These are phyloP conservation scores for Lepus townsendii DNA, from an alignment of 2,797 vertebrate species.

Conservation along the genomic window DNA sequence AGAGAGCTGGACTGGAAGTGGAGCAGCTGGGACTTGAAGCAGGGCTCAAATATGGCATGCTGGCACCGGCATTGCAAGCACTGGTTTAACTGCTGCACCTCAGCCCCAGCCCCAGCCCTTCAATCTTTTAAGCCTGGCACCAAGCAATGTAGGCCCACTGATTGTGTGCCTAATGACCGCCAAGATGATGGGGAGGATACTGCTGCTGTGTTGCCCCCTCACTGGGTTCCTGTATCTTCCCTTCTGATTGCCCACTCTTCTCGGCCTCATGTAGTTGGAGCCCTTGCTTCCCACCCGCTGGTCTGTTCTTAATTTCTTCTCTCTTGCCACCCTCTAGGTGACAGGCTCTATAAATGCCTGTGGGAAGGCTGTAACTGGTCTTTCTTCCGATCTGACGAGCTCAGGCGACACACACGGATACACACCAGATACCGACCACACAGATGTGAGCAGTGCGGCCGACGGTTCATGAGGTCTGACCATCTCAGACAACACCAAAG, in stretches of 20 bases:
- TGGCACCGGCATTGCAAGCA: too few relatives aligned
- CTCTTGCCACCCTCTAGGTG: constrained; percentile 52
- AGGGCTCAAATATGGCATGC: too few relatives aligned
- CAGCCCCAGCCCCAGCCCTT: background rate
- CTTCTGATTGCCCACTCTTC: background rate
- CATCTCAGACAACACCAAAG: constrained; percentile 76
- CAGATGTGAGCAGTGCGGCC: constrained; percentile 59
- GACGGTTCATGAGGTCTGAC: constrained; percentile 79
- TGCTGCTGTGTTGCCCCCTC: background rate
- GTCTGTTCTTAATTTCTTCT: background rate
- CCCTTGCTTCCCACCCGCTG: background rate
- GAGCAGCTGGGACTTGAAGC: too few relatives aligned
- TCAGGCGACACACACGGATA: constrained; percentile 70
- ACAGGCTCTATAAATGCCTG: constrained; percentile 67
- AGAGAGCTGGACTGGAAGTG: too few relatives aligned
- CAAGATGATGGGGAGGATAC: background rate
- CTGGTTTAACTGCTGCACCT: too few relatives aligned
- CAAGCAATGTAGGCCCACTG: background rate
- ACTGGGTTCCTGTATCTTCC: background rate
- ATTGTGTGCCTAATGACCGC: background rate
- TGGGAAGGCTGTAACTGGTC: constrained; percentile 65
- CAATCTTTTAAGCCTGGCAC: background rate
- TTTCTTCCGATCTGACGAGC: constrained; percentile 80
- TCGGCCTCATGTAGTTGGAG: background rate
- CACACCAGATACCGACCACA: constrained; percentile 75